Evolutionary conservation across 2,113 vertebrate species (phyloP), one percentile per base, ranked within the genome.

Genomic region (Charadrius vociferus): DNA sequence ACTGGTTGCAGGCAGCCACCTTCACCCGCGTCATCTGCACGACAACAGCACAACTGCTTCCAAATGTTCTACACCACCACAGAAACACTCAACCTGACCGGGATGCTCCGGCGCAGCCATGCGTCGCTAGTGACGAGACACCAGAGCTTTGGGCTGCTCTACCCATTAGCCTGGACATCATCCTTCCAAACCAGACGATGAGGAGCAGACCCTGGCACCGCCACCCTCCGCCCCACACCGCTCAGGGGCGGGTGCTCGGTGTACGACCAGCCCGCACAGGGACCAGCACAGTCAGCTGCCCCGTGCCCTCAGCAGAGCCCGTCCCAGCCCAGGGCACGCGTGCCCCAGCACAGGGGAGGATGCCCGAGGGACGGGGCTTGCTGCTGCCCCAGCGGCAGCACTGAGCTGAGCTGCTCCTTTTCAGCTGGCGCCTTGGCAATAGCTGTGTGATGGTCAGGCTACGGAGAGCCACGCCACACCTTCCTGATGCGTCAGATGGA

Each of bases 21-120:
- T 98, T 99, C 79, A 99, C 99, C 77, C 98, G 98, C 1, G 99
- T 97, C 97, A 99, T 98, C 99, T 99, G 98, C 75, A 89, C 27
- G 2, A 94, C 87, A 94, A 89, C 43, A 81, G 43, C 86, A 94
- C 47, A 34, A 41, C 59, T 49, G 61, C 70, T 47, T 13, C 67
- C 83, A 89, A 4, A 24, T 2, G 18, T 9, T 34, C 9, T 5
- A 15, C 56, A 37, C 11, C 63, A 27, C 17, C 66, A 20, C 43
- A 8, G 47, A 5, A 41, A 23, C 24, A 3, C 37, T 16, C 9
- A 4, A 0, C 49, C 49, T 2, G 0, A 5, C 37, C 1, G 0
- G 30, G 58, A 37, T 2, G 0, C 0, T 0, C 43, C 2, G 1
- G 37, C 14, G 4, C 0, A 2, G 74, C 43, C 89, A 34, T 2